Evolutionary conservation across 2,797 vertebrate species (phyloP), one percentile per base, ranked within the genome.

Genomic region (Eremophila alpestris): DNA sequence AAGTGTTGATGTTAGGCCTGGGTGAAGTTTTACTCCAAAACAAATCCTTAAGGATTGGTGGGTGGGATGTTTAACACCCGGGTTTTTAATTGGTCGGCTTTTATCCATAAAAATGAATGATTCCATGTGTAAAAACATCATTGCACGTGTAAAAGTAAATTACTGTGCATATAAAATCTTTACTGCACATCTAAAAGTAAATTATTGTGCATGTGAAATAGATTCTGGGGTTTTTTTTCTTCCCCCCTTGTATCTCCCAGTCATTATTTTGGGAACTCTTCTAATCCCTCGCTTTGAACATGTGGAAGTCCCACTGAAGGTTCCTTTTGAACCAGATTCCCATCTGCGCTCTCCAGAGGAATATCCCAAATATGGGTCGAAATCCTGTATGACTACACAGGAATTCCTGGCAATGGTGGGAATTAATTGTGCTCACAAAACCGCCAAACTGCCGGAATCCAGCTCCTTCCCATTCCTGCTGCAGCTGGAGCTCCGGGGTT

Each of bases 101-200:
- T 86, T 43, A 52, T 68, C 54, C 45, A 74, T 96, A 95, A 97
- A 97, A 93, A 89, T 97, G 92, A 96, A 75, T 94, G 56, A 96
- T 52, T 64, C 26, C 51, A 6, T 2, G 34, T 85, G 90, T 96
- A 96, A 95, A 96, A 94, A 90, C 89, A 91, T 96, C 93, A 94
- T 92, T 89, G 89, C 83, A 83, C 67, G 1, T 89, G 90, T 97
- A 96, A 97, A 96, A 93, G 94, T 96, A 97, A 97, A 96, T 97
- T 96, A 97, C 43, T 83, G 82, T 84, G 79, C 87, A 41, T 94
- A 95, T 97, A 97, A 97, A 97, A 97, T 74, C 94, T 96, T 97
- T 95, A 97, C 94, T 95, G 96, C 93, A 69, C 82, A 96, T 78
- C 91, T 97, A 95, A 97, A 96, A 97, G 89, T 95, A 97, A 96